Evolutionary conservation across 2,888 invertebrate genomes (phyloP).

Genomic region (Leucoma salicis): DNA sequence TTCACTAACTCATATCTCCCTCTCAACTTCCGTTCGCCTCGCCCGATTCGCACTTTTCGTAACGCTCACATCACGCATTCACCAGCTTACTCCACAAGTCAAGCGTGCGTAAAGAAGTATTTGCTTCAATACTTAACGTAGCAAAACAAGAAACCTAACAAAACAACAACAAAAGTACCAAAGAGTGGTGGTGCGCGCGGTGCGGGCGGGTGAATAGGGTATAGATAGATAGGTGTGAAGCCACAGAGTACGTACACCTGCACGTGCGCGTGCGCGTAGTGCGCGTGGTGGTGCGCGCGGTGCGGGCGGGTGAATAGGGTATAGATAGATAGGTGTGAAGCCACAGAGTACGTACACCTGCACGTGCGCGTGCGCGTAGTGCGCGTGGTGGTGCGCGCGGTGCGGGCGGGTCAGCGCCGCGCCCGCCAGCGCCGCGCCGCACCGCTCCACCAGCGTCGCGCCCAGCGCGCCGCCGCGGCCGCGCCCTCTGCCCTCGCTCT

Average conservation of each 20-base stretch:
- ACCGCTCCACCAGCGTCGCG: conserved; percentile 63
- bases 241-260: conserved; percentile 51
- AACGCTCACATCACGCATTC: too few species aligned
- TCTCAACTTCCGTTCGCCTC: too few species aligned
- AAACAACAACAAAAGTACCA: too few species aligned
- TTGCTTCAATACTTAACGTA: too few species aligned
- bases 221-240: background rate
- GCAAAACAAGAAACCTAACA: too few species aligned
- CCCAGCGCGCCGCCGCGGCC: conserved; percentile 33
- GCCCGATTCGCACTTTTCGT: too few species aligned
- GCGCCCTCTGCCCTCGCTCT: background rate
- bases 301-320: conserved; percentile 66
- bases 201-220: too few species aligned
- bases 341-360: conserved; percentile 57
- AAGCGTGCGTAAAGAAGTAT: too few species aligned
- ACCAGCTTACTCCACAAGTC: too few species aligned
- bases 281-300: conserved; percentile 44
- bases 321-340: too few species aligned
- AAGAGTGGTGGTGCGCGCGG: too few species aligned
- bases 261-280: conserved; percentile 55
- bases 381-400: conserved; percentile 44
- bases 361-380: conserved; percentile 55
- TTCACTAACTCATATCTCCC: too few species aligned
- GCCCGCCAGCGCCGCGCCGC: conserved; percentile 58
- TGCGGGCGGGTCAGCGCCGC: conserved; percentile 69